These are phyloP conservation scores for Zonitis immaculata DNA, from an alignment of 2,888 invertebrate species.

Conservation along the genomic window DNA sequence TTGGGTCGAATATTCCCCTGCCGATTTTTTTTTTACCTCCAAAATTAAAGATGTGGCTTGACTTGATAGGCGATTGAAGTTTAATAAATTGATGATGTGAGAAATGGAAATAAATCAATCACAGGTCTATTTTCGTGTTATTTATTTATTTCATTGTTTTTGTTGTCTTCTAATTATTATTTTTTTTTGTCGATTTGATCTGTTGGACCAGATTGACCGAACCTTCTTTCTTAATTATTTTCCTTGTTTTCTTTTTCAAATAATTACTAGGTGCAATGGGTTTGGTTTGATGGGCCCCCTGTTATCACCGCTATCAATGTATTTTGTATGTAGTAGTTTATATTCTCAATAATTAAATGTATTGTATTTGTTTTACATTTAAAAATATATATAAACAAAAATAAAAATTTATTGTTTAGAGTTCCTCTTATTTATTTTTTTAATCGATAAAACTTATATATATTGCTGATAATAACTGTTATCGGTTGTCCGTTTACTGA, in stretches of 20 bases:
- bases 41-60: slow-evolving; percentile 43
- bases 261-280: slow-evolving; percentile 1
- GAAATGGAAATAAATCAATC: slow-evolving; percentile 26
- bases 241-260: slow-evolving; percentile 3
- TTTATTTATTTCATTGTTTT: no score
- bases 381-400: slow-evolving; percentile 4
- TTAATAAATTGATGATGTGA: slow-evolving; percentile 47
- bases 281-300: slow-evolving; percentile 31
- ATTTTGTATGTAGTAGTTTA: slow-evolving; percentile 33
- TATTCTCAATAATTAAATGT: slow-evolving; percentile 17
- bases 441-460: no score
- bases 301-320: slow-evolving; percentile 36
- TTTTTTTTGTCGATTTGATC: slow-evolving; percentile 10
- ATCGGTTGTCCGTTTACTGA: no score
- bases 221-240: slow-evolving; percentile 7
- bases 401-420: slow-evolving; percentile 5
- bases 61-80: slow-evolving; percentile 47
- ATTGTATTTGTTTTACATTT: slow-evolving; percentile 19
- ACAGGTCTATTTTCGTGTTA: slow-evolving; percentile 33
- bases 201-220: slow-evolving; percentile 32
- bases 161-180: no score
- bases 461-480: no score
- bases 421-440: no score
- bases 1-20: slow-evolving; percentile 61
- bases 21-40: slow-evolving; percentile 24